Base-by-base conservation (phyloP, 2,888 invertebrate species). In the Leptinotarsa rubiginosa region DNA sequence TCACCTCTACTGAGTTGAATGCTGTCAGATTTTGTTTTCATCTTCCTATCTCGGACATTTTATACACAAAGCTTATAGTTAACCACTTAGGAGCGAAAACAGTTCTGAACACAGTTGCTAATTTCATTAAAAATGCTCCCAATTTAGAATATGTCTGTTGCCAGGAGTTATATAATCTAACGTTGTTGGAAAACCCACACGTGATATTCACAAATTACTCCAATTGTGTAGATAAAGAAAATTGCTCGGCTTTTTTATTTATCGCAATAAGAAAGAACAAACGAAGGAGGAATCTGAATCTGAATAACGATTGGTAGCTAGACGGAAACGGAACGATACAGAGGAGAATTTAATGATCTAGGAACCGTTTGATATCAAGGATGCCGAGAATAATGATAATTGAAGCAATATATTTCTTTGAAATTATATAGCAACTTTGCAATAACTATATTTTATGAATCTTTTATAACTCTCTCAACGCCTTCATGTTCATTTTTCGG, bases 161-260 rank as follows among this genome's bases (percentile, higher is more conserved):
- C 15, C 4, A 50, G n/a, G 13, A 56, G 22, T 22, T 56, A 22
- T 22, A 56, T 56, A 22, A 56, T 56, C 15, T 56, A 22, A 56
- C 15, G 4, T 56, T 22, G 20, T 12, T 56, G 56, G 15, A 56
- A 56, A 56, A 56, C 56, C 56, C 22, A 56, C 56, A 56, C 22
- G 22, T 22, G 56, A 56, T 18, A 12, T 18, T 52, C 52, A 52
- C 52, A 52, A 18, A 52, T 52, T 52, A 52, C 56, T 56, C 15
- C 56, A 56, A 22, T 56, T 56, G 15, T 22, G 56, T 13, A 56
- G 56, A 56, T 56, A 56, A 22, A 56, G 56, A 56, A 56, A 56
- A 56, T 56, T 56, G 13, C 56, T 56, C 15, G 20, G 20, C 56
- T 18, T 56, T 56, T 22, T 56, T 18, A 18, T 52, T 18, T 12